Percentiles rank a stretch among this genome's conserved stretches.
Evolutionary conservation across 2,113 vertebrate genomes (phyloP).

Genomic region (Harpagus bidentatus): DNA sequence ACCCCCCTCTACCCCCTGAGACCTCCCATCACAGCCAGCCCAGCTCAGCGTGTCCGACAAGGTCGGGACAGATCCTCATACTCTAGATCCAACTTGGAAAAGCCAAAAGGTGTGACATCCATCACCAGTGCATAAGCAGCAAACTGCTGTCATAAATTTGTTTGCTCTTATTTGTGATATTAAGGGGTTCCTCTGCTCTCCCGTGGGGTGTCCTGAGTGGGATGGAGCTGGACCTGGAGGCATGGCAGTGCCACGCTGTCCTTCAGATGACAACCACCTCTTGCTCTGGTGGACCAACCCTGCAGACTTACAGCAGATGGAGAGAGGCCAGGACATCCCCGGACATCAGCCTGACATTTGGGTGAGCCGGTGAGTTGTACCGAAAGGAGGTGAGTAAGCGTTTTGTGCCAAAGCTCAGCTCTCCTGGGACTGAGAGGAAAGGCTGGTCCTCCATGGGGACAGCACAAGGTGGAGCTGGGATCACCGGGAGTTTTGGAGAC

Average conservation of each 20-base stretch:
- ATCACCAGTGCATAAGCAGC: background rate
- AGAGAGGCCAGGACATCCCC: background rate
- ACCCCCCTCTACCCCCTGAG: background rate
- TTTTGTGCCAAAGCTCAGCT: background rate
- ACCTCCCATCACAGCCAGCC: background rate
- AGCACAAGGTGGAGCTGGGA: background rate
- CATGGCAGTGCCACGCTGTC: too few species aligned
- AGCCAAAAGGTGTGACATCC: background rate
- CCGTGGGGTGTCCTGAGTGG: background rate
- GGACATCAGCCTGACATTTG: accelerated
- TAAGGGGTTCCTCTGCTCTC: background rate
- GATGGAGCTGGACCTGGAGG: background rate
- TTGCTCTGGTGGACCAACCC: background rate
- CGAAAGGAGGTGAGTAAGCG: background rate
- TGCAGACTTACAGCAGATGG: background rate
- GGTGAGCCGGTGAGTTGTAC: background rate
- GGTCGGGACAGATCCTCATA: too few species aligned
- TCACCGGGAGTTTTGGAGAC: background rate
- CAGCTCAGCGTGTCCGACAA: accelerated
- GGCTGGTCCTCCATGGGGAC: background rate
- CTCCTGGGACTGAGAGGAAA: background rate
- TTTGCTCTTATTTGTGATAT: too few species aligned
- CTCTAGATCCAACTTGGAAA: background rate
- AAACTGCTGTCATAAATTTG: background rate
- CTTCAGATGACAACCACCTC: background rate